A percentile compares a stretch with the other conserved stretches of the same genome.
phyloP scores from a whole-genome alignment of 2,113 vertebrate genomes.

The Argyrosomus japonicus region DNA sequence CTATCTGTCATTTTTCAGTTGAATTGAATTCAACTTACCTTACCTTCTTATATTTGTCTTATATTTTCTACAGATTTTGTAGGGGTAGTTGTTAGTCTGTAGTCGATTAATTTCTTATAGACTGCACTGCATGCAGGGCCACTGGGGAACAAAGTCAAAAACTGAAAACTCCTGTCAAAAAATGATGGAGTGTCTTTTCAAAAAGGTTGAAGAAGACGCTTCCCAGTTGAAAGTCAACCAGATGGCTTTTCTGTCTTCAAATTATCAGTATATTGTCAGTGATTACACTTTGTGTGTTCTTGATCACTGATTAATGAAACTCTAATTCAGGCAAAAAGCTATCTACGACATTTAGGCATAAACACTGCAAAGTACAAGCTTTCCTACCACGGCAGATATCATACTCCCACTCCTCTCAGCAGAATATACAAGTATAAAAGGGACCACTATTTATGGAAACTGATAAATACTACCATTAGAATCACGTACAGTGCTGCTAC shows the following conservation, averaged over 20 bases:
- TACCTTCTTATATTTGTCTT: slow-evolving; percentile 15
- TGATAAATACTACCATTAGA: not conserved
- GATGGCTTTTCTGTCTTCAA: slow-evolving; percentile 6
- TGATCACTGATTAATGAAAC: slow-evolving; percentile 18
- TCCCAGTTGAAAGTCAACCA: slow-evolving; percentile 19
- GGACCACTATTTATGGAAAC: slow-evolving; percentile 4
- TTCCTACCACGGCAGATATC: not conserved
- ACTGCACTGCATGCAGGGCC: not conserved
- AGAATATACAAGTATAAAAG: not conserved
- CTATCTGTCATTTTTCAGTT: slow-evolving; percentile 23
- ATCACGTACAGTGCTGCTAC: slow-evolving; percentile 1
- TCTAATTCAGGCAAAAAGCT: slow-evolving; percentile 8
- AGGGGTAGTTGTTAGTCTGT: no score
- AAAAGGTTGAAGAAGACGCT: not conserved
- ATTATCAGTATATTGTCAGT: not conserved
- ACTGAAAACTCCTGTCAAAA: slow-evolving; percentile 6
- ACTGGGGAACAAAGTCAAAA: not conserved
- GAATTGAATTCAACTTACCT: slow-evolving; percentile 10
- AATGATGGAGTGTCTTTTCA: slow-evolving; percentile 8
- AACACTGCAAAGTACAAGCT: not conserved
- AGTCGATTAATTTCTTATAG: not conserved
- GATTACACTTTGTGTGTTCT: not conserved
- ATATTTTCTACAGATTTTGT: slow-evolving; percentile 1
- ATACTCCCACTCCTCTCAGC: not conserved
- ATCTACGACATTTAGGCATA: slow-evolving; percentile 1